Percentiles rank a stretch among this genome's conserved stretches.
Evolutionary conservation across 2,888 invertebrate genomes (phyloP).

Genomic region (Xanthia togata): DNA sequence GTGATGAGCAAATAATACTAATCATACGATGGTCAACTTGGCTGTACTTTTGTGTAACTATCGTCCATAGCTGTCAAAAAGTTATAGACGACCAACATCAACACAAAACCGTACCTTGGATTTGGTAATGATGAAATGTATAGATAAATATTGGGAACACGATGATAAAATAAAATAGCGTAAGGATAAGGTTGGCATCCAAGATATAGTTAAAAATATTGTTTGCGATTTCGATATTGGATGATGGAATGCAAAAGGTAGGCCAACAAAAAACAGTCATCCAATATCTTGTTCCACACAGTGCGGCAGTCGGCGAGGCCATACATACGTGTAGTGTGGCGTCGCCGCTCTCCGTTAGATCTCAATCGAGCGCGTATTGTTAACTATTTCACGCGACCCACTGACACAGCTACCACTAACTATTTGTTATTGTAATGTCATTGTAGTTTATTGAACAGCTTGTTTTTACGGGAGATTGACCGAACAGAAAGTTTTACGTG

Average conservation of each 20-base stretch:
- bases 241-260: conserved; percentile 66
- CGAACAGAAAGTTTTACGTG: conserved; percentile 5
- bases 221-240: conserved; percentile 75
- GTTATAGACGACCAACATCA: conserved; percentile 47
- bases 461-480: conserved; percentile 23
- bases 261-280: conserved; percentile 61
- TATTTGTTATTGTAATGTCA: conserved; percentile 64
- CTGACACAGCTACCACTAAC: conserved; percentile 72
- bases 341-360: conserved; percentile 65
- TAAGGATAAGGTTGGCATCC: conserved; percentile 55
- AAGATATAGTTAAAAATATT: conserved; percentile 69
- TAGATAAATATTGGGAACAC: conserved; percentile 13
- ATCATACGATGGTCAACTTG: conserved; percentile 79
- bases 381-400: conserved; percentile 70
- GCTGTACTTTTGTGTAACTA: conserved; percentile 83
- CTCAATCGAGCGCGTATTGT: conserved; percentile 66
- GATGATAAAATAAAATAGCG: conserved; percentile 22
- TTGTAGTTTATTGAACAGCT: conserved; percentile 30
- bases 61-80: conserved; percentile 49
- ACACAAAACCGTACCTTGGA: conserved; percentile 68
- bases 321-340: conserved; percentile 34
- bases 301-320: conserved; percentile 55
- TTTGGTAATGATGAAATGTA: conserved; percentile 25
- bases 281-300: conserved; percentile 68
- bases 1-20: conserved; percentile 80